These are phyloP conservation scores for Gastracanthus pulcherrimus DNA, from an alignment of 2,888 invertebrate genomes.

Conservation along the genomic window DNA sequence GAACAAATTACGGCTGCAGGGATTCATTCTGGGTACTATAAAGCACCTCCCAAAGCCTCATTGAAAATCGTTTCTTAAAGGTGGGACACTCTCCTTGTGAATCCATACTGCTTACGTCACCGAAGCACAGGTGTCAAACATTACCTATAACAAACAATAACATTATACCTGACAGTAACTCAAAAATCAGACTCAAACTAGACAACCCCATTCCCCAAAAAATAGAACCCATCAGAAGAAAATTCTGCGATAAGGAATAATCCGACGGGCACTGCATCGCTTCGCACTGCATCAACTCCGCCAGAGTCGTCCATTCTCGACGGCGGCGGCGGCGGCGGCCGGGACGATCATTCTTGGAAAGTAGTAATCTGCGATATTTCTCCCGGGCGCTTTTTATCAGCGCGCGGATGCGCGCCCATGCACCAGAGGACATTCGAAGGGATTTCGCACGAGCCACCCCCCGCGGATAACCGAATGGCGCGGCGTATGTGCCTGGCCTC, in stretches of 20 bases:
- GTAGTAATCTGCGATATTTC: slow-evolving; percentile 49
- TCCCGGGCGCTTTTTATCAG: slow-evolving; percentile 41
- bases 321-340: too few species aligned
- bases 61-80: too few species aligned
- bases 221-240: neutral
- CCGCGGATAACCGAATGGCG: slow-evolving; percentile 29
- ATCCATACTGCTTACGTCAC: too few species aligned
- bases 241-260: neutral
- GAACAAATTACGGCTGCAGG: too few species aligned
- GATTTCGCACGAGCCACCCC: slow-evolving; percentile 21
- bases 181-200: neutral
- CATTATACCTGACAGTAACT: too few species aligned
- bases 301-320: slow-evolving; percentile 16
- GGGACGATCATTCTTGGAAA: slow-evolving; percentile 30
- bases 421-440: slow-evolving; percentile 20
- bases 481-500: neutral
- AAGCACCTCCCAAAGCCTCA: too few species aligned
- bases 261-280: neutral
- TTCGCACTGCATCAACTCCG: neutral
- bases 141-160: too few species aligned
- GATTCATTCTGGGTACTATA: too few species aligned
- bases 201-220: neutral
- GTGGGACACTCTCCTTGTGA: too few species aligned
- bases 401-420: neutral
- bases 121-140: too few species aligned